Conservation (phyloP, 30 jellyfish, hydroid and myxozoan genomes). For the Chironex yamaguchii region DNA sequence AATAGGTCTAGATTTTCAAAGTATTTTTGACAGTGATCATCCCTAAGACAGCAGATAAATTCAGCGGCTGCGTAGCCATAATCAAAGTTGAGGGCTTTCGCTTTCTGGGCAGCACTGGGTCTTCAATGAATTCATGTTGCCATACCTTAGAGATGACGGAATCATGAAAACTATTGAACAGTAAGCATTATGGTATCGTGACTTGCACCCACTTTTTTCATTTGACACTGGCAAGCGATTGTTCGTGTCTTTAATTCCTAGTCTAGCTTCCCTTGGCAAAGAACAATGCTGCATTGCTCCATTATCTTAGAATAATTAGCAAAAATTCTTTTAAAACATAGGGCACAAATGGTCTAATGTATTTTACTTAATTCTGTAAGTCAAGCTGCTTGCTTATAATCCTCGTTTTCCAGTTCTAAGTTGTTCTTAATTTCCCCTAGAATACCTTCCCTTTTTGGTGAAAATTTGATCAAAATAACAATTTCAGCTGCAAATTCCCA, state of each 20-base stretch:
- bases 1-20: neutral
- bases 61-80: neutral
- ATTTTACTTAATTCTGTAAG: neutral
- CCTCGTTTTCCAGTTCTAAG: neutral
- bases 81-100: neutral
- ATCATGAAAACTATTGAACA: neutral
- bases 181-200: neutral
- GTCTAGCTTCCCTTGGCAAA: neutral
- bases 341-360: neutral
- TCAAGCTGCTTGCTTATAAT: neutral
- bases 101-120: slow-evolving; percentile 1
- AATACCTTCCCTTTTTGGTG: too few species aligned
- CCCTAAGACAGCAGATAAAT: neutral
- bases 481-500: neutral
- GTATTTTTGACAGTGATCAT: neutral
- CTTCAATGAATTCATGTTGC: neutral
- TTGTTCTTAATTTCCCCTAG: too few species aligned
- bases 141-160: neutral
- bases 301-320: neutral
- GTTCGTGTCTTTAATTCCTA: too few species aligned
- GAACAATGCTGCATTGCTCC: neutral
- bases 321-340: neutral
- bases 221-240: neutral
- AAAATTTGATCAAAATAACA: too few species aligned
- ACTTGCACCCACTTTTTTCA: neutral